Conservation (phyloP, 2,888 invertebrate genomes). For the Netelia melanura region DNA sequence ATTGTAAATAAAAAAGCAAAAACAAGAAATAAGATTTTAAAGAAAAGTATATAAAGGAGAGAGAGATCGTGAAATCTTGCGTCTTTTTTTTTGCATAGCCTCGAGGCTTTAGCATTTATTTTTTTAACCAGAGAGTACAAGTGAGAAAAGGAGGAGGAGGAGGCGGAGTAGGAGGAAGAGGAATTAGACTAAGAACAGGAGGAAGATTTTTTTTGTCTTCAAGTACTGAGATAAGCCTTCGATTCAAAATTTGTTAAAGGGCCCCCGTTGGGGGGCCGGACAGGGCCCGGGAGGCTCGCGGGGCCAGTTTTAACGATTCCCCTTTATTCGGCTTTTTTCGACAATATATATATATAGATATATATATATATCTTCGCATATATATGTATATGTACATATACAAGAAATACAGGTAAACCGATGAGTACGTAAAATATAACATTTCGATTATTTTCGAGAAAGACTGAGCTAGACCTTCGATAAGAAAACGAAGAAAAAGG, state of each 20-base stretch:
- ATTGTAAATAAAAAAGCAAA: constrained; percentile 57
- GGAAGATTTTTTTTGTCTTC: not conserved
- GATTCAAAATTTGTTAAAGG: constrained; percentile 32
- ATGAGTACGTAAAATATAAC: constrained; percentile 28
- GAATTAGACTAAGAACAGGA: constrained; percentile 14
- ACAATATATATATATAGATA: constrained; percentile 31
- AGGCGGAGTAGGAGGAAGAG: not conserved
- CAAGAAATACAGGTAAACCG: constrained; percentile 32
- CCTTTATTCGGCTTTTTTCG: constrained; percentile 29
- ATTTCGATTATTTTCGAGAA: constrained; percentile 63
- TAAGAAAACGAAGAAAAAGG: constrained; percentile 24
- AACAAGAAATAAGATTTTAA: not conserved
- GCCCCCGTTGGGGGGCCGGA: constrained; percentile 25
- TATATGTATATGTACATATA: constrained; percentile 41
- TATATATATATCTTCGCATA: constrained; percentile 17
- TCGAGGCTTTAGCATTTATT: constrained; percentile 80
- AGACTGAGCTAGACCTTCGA: constrained; percentile 64
- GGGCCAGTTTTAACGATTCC: constrained; percentile 35
- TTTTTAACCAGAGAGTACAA: constrained; percentile 77
- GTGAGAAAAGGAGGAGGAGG: constrained; percentile 60
- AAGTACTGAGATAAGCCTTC: constrained; percentile 46
- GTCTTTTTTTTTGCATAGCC: constrained; percentile 72
- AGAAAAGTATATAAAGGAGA: not conserved
- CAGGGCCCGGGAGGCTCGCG: constrained; percentile 33
- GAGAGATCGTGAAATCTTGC: constrained; percentile 72